phyloP scores from a whole-genome alignment of 2,113 vertebrate species.

The Rallus limicola region DNA sequence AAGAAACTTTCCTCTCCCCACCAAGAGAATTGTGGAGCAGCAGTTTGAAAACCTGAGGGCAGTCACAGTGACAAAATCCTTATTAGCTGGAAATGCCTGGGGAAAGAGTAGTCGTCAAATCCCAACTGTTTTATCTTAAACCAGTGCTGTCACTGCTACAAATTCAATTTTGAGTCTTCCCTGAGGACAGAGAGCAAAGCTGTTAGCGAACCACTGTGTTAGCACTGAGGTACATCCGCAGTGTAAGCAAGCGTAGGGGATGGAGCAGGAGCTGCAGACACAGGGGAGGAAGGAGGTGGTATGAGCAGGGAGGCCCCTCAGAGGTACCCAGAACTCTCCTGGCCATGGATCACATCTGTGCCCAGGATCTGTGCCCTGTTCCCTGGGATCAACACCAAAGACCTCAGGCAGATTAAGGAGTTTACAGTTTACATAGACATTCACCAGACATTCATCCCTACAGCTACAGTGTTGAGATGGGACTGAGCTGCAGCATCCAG shows the following conservation, averaged over 20 bases:
- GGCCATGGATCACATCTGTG: background rate
- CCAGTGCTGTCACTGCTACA: slow-evolving; percentile 38
- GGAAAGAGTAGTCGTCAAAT: background rate
- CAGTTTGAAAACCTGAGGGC: background rate
- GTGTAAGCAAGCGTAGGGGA: rapidly evolving
- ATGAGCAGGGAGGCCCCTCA: background rate
- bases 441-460: background rate
- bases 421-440: background rate
- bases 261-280: background rate
- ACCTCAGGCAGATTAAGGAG: background rate
- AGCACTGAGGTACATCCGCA: background rate
- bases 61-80: slow-evolving; percentile 41
- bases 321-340: background rate
- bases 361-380: background rate
- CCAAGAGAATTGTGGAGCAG: background rate
- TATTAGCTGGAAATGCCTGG: slow-evolving; percentile 29
- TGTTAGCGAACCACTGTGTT: background rate
- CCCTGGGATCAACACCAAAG: background rate
- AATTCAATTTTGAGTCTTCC: slow-evolving; percentile 51
- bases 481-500: background rate
- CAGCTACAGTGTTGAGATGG: background rate
- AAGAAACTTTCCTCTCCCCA: no score
- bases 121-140: slow-evolving; percentile 43
- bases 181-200: slow-evolving; percentile 15
- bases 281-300: background rate